phyloP scores from a whole-genome alignment of 2,888 invertebrate genomes.

The Germaria angustata region DNA sequence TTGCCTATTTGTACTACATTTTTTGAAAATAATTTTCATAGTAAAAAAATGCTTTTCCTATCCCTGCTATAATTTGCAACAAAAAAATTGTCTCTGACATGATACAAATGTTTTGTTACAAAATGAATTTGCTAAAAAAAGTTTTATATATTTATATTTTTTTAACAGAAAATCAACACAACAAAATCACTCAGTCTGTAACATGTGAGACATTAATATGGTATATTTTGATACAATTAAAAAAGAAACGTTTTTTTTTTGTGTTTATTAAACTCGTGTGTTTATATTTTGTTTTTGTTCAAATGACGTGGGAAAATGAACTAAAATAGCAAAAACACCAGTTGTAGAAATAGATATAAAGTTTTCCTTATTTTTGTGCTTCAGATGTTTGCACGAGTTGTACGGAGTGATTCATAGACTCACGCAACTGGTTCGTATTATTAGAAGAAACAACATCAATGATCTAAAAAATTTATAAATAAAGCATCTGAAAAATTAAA shows the following conservation, averaged over 20 bases:
- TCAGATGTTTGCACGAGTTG: constrained; percentile 38
- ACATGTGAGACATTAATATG: constrained; percentile 35
- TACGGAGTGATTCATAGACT: constrained; percentile 67
- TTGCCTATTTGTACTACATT: too few species aligned
- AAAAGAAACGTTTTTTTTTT: constrained; percentile 12
- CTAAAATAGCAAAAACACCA: constrained; percentile 52
- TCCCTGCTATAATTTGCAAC: not conserved
- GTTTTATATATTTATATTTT: not conserved
- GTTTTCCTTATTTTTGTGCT: constrained; percentile 17
- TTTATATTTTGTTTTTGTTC: constrained; percentile 26
- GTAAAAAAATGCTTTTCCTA: too few species aligned
- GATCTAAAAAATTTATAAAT: constrained; percentile 32
- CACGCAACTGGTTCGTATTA: constrained; percentile 47
- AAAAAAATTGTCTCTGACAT: not conserved
- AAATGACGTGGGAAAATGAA: constrained; percentile 61
- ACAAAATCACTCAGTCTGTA: not conserved
- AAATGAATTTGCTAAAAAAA: constrained; percentile 3
- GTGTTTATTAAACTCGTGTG: constrained; percentile 17
- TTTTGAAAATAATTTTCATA: too few species aligned
- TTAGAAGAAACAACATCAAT: constrained; percentile 28
- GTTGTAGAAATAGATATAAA: constrained; percentile 40
- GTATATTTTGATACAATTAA: constrained; percentile 13
- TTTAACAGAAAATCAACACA: not conserved
- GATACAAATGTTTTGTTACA: not conserved
- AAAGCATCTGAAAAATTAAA: constrained; percentile 10